Conservation (phyloP, 1,140 invertebrate species). For the Apocrypta bakeri region DNA sequence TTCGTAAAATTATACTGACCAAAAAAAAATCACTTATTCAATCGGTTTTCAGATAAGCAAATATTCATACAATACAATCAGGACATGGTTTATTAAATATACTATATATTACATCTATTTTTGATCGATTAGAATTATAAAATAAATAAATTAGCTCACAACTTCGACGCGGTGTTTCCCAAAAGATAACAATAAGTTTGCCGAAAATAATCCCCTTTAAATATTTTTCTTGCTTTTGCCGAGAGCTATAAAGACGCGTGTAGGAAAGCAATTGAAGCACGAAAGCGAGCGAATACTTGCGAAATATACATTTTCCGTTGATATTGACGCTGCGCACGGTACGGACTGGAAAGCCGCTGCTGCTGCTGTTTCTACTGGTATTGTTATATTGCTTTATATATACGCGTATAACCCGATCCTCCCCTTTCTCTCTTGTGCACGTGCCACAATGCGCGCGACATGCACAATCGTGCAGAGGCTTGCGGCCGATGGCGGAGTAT, state of each 20-base stretch:
- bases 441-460: slow-evolving; percentile 25
- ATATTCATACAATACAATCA: too few relatives aligned
- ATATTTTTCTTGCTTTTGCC: neutral
- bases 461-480: neutral
- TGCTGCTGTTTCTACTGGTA: neutral
- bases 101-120: too few relatives aligned
- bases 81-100: too few relatives aligned
- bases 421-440: neutral
- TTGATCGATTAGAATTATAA: too few relatives aligned
- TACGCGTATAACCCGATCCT: neutral
- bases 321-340: neutral
- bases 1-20: too few relatives aligned
- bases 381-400: neutral
- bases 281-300: slow-evolving; percentile 9
- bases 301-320: slow-evolving; percentile 17
- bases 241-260: neutral
- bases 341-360: neutral
- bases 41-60: too few relatives aligned
- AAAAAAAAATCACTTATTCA: too few relatives aligned
- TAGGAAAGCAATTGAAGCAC: neutral
- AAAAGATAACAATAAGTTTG: neutral
- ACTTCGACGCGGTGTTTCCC: neutral
- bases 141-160: too few relatives aligned
- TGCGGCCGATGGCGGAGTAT: slow-evolving; percentile 7
- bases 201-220: neutral